Base-by-base conservation (phyloP, 2,888 invertebrate species). In the Reticulitermes lucifugus region DNA sequence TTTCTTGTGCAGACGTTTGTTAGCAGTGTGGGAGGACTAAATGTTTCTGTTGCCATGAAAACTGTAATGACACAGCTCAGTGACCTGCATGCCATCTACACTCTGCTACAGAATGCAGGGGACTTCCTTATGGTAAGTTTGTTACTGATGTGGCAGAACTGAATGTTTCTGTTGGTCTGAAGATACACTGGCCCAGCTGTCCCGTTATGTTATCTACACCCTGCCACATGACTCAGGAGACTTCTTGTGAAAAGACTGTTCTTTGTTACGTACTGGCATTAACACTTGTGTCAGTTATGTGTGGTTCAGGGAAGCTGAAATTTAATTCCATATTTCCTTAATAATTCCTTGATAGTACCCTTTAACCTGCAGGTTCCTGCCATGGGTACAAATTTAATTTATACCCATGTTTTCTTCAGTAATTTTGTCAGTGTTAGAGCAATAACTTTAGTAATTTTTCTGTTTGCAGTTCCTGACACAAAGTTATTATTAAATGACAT, bases 81-180 rank as follows among this genome's bases (percentile, higher is more conserved):
- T 71, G 95, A 97, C 89, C 90, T 98, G 43, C 98, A 97, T 89
- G 93, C 94, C 5, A 93, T 96, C 7, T 94, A 96, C 90, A 96
- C 95, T 91, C 95, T 97, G 41, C 90, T 96, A 29, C 94, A 94
- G 88, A 93, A 94, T 73, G 91, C 95, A 43, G 98, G 98, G 0
- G 96, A 97, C 89, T 93, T 98, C 89, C 91, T 98, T 21, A 92
- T 96, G 91, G 98, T 98, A 90, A 91, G 7, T 97, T 95, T 89
- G 92, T 93, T 87, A 93, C 93, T 87, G 14, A 2, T 65, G 93
- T 95, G 0, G 91, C 91, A 88, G 90, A 89, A 0, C 89, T 92
- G 0, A 90, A 91, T 9, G 90, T 94, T 2, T 96, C 97, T 0
- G 92, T 93, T 0, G 91, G 93, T 10, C 90, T 97, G 46, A 92